Evolutionary conservation across 35 echinoderm and acorn worm species (phyloP), one percentile per base, ranked within the genome.

Genomic region (Stichopus chloronotus): DNA sequence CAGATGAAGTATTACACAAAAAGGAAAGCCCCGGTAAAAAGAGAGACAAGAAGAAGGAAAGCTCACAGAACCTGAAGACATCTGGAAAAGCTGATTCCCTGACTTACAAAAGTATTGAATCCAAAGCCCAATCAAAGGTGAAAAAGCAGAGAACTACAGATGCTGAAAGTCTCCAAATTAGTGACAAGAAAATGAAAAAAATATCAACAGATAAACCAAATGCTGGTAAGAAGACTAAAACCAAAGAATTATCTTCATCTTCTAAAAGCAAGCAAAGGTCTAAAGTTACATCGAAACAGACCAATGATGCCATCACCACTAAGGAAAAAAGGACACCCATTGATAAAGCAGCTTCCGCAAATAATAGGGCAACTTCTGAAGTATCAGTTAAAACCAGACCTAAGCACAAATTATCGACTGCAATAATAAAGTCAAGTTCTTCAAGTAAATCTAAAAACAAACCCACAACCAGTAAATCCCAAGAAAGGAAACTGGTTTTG

Each of bases 401-500:
- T 85, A 56, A 85, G 58, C 12, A 58, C 20, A 23, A 55, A 16
- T 85, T 56, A 21, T 20, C 82, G 8, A 58, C 16, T n/a, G 55
- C 14, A 58, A 9, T n/a, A 58, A 16, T 9, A 55, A 85, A 57
- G 9, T 58, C 82, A 16, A 9, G 6, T 17, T 52, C 11, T 16
- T 43, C 5, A 55, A 53, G 79, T 25, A 85, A 85, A 58, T 16
- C 82, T 58, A 56, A 85, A 56, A 85, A 58, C 17, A 85, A 56
- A 23, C 17, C 17, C 6, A 58, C 14, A 6, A 85, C 14, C 22
- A 85, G 5, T 9, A 85, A 85, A 25, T 85, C 82, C 5, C 10
- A 19, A 8, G 82, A 55, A 85, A 85, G 58, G 82, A 85, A 85
- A 21, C 55, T 85, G 53, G 82, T 85, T 17, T 22, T 85, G 52